Evolutionary conservation across 2,113 vertebrate genomes (phyloP).

Genomic region (Salvator merianae): DNA sequence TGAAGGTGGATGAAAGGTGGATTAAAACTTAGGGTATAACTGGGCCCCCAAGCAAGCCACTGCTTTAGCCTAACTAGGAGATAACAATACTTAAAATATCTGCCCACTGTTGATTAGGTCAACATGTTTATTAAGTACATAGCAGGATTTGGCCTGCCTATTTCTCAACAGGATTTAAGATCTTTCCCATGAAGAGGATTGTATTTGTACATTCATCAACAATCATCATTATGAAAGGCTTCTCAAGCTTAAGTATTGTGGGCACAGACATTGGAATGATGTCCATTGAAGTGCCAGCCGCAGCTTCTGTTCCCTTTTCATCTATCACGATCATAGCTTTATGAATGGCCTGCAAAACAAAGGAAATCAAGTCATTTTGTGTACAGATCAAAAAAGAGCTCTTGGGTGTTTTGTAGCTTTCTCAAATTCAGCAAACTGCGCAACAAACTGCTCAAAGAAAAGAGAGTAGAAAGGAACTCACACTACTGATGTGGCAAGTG

Average conservation of each 20-base stretch:
- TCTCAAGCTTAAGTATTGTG: slow-evolving; percentile 43
- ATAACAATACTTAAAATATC: background rate
- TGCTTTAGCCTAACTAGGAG: background rate
- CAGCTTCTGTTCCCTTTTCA: slow-evolving; percentile 82
- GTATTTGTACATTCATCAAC: slow-evolving; percentile 35
- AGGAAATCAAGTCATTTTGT: background rate
- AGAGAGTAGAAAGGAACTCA: no score
- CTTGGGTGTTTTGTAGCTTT: no score
- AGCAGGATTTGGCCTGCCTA: background rate
- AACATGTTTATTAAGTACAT: background rate
- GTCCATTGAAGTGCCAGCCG: slow-evolving; percentile 69
- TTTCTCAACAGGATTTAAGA: slow-evolving; percentile 69
- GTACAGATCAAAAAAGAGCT: no score
- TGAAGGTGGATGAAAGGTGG: no score
- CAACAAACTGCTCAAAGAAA: no score
- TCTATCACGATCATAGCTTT: slow-evolving; percentile 81
- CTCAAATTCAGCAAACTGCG: no score
- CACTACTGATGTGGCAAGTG: no score
- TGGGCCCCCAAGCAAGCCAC: no score
- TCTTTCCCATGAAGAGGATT: slow-evolving; percentile 80
- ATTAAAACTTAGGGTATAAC: no score
- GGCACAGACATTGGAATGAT: slow-evolving; percentile 80
- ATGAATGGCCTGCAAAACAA: slow-evolving; percentile 75
- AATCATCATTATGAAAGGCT: slow-evolving; percentile 74
- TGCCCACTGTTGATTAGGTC: background rate